Base-by-base conservation (phyloP, 2,888 invertebrate genomes). In the Drosophila anomelani region DNA sequence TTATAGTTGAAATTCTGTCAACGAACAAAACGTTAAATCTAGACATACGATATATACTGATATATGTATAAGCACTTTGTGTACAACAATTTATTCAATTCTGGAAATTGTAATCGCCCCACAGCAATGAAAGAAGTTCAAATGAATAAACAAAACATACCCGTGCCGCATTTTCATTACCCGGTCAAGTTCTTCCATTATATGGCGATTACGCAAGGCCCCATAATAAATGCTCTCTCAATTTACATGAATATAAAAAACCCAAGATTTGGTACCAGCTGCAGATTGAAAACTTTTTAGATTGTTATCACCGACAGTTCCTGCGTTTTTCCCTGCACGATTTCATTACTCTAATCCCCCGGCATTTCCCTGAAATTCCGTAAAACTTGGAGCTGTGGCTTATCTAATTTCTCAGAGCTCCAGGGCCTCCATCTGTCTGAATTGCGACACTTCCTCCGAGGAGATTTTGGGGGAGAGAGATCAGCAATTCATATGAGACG, bases 401-500 rank as follows among this genome's bases (percentile, higher is more conserved):
- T 73, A 71, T 71, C 71, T 73, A 51, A 62, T 61, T 62, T 44
- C 17, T 36, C 17, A 15, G 38, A 29, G 23, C 20, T n/a, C n/a
- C 26, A 20, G 26, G 38, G 15, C 29, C 59, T 60, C 20, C 47
- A 17, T 32, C 13, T 38, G 38, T 38, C 26, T 38, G 36, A 26
- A 29, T 58, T 66, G 67, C 57, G 53, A 73, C 66, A 73, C 53
- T 47, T 73, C 38, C 55, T 20, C 23, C 15, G 20, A 8, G 6
- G 13, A 49, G 32, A 17, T 15, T n/a, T 26, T n/a, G 29, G 29
- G n/a, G 34, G 29, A 29, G 34, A n/a, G 15, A 66, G 69, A 70
- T 70, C 69, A 60, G 53, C 72, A 72, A 72, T 53, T 71, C 53
- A 60, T 71, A 53, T 70, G 51, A 32, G 51, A 10, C 36, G 0